A percentile compares a stretch with the other conserved stretches of the same genome.
Evolutionary conservation across 2,113 vertebrate genomes (phyloP).

Genomic region (Ctenodactylus gundi): DNA sequence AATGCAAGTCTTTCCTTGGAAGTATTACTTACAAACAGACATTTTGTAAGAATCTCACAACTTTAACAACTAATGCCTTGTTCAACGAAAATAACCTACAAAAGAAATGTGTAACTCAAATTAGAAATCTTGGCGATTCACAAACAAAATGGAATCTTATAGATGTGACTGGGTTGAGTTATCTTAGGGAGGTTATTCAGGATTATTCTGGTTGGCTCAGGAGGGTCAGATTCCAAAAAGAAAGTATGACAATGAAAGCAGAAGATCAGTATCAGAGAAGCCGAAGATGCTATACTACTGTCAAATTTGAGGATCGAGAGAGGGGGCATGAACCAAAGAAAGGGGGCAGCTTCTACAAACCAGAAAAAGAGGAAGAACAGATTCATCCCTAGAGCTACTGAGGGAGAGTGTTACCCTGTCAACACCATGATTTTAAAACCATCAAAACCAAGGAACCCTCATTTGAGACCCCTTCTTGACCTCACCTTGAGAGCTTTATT

Average conservation of each 20-base stretch:
- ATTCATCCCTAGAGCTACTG: not conserved
- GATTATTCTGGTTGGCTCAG: not conserved
- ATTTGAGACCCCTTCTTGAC: no score
- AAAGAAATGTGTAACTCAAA: constrained; percentile 43
- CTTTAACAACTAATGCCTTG: not conserved
- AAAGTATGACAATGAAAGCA: not conserved
- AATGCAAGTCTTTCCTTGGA: constrained; percentile 10
- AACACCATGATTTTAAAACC: constrained; percentile 36
- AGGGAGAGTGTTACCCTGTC: not conserved
- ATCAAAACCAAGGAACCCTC: no score
- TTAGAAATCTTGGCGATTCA: constrained; percentile 1
- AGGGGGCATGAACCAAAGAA: not conserved
- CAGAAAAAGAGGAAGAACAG: not conserved
- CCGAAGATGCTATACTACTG: not conserved
- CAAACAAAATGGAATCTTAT: no score
- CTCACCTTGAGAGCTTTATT: no score
- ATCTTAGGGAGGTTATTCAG: not conserved
- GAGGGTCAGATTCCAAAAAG: not conserved
- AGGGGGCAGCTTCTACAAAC: not conserved
- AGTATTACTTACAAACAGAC: constrained; percentile 17
- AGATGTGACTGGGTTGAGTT: not conserved
- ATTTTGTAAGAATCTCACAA: constrained; percentile 22
- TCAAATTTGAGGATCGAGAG: not conserved
- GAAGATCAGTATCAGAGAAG: not conserved
- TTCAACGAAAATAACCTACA: constrained; percentile 35